Evolutionary conservation across 35 echinoderm and acorn worm genomes (phyloP).

Genomic region (Eucidaris tribuloides): DNA sequence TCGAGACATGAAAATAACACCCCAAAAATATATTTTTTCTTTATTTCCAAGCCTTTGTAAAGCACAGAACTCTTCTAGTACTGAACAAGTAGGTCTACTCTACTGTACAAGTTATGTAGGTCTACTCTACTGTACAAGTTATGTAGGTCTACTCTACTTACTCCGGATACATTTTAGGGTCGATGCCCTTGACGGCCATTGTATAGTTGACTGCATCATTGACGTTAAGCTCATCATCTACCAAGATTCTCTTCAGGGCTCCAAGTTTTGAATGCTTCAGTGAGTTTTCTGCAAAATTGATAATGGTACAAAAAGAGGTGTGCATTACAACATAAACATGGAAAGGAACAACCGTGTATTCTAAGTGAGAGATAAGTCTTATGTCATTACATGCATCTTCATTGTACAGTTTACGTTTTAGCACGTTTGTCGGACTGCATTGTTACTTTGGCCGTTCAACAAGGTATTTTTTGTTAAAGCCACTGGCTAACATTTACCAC

Average conservation of each 20-base stretch:
- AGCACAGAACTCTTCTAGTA: not conserved
- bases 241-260: constrained; percentile 48
- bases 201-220: constrained; percentile 52
- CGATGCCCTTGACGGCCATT: constrained; percentile 61
- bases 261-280: constrained; percentile 54
- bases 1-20: not conserved
- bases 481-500: too few species aligned
- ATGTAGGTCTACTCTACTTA: not conserved
- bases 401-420: too few species aligned
- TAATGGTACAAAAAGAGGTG: not conserved
- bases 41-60: not conserved
- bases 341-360: too few species aligned
- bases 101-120: too few species aligned
- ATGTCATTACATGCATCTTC: too few species aligned
- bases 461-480: too few species aligned
- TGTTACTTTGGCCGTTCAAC: too few species aligned
- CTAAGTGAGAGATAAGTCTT: too few species aligned
- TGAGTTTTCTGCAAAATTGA: constrained; percentile 45
- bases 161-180: constrained; percentile 40
- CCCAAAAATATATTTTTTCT: not conserved
- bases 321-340: too few species aligned
- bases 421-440: too few species aligned
- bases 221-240: constrained; percentile 51
- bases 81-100: not conserved
- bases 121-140: too few species aligned